Conservation (phyloP, 2,113 vertebrate genomes). For the Perccottus glenii region DNA sequence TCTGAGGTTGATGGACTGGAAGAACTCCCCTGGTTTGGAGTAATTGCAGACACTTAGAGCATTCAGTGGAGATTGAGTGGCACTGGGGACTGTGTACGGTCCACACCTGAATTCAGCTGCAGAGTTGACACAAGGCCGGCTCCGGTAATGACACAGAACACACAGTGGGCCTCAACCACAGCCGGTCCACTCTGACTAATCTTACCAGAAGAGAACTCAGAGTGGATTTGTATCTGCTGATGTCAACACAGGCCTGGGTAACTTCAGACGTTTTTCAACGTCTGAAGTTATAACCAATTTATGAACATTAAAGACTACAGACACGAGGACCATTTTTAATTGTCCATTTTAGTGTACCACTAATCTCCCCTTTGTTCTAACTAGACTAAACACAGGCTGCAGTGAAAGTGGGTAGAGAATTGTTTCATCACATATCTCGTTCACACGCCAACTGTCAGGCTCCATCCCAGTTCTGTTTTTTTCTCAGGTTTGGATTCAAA, state of each 20-base stretch:
- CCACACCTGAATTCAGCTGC: constrained; percentile 43
- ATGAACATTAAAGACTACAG: background rate
- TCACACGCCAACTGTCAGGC: too few species aligned
- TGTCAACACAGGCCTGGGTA: constrained; percentile 5
- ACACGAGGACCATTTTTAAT: background rate
- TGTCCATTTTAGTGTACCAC: background rate
- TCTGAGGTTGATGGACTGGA: constrained; percentile 24
- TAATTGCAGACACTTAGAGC: constrained; percentile 63
- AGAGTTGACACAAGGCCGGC: constrained; percentile 35
- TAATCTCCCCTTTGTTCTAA: too few species aligned
- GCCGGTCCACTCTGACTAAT: constrained; percentile 43
- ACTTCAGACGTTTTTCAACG: too few species aligned
- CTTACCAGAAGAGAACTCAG: constrained; percentile 30
- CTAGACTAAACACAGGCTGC: too few species aligned
- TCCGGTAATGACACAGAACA: constrained; percentile 41
- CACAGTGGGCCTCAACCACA: constrained; percentile 33
- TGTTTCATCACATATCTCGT: too few species aligned
- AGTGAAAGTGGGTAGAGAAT: too few species aligned
- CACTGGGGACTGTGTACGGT: constrained; percentile 35
- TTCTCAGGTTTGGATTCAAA: too few species aligned
- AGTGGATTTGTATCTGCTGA: constrained; percentile 40
- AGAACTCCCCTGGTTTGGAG: constrained; percentile 30
- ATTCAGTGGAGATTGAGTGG: constrained; percentile 28
- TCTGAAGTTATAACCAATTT: background rate
- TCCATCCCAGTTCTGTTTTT: too few species aligned